Percentiles rank a stretch among this genome's conserved stretches.
These are phyloP conservation scores for Vanessa atalanta DNA, from an alignment of 1,140 invertebrate species.

Conservation along the genomic window DNA sequence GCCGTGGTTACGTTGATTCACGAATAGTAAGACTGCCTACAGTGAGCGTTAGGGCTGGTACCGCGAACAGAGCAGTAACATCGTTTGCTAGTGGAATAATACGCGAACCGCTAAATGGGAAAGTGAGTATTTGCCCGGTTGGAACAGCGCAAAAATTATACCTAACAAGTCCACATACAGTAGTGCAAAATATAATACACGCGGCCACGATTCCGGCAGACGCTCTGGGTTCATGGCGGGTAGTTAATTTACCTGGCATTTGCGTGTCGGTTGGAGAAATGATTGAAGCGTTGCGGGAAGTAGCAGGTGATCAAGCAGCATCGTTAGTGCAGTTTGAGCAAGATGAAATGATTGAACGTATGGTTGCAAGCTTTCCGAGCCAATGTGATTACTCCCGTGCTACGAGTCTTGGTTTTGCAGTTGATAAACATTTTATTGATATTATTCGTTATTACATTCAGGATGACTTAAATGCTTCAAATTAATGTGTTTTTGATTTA, in stretches of 20 bases:
- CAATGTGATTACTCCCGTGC: slow-evolving; percentile 54
- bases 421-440: slow-evolving; percentile 54
- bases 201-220: slow-evolving; percentile 43
- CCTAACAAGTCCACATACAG: slow-evolving; percentile 57
- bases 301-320: slow-evolving; percentile 49
- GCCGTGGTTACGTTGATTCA: slow-evolving; percentile 59
- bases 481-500: neutral
- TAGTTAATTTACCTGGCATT: slow-evolving; percentile 60
- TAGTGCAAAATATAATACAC: slow-evolving; percentile 54
- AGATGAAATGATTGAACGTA: slow-evolving; percentile 45
- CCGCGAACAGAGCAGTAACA: slow-evolving; percentile 61
- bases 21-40: slow-evolving; percentile 62
- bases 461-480: slow-evolving; percentile 24
- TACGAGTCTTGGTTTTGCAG: slow-evolving; percentile 54
- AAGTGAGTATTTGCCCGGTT: slow-evolving; percentile 52
- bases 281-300: slow-evolving; percentile 47
- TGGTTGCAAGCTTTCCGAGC: slow-evolving; percentile 56
- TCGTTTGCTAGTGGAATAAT: slow-evolving; percentile 68
- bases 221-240: slow-evolving; percentile 48
- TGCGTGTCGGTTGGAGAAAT: slow-evolving; percentile 53
- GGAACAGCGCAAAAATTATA: slow-evolving; percentile 48
- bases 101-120: slow-evolving; percentile 62
- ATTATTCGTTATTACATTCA: slow-evolving; percentile 46
- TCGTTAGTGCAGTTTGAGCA: slow-evolving; percentile 49
- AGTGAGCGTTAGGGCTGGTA: slow-evolving; percentile 59